Conservation (phyloP, 2,113 vertebrate species). For the Nasalis larvatus region DNA sequence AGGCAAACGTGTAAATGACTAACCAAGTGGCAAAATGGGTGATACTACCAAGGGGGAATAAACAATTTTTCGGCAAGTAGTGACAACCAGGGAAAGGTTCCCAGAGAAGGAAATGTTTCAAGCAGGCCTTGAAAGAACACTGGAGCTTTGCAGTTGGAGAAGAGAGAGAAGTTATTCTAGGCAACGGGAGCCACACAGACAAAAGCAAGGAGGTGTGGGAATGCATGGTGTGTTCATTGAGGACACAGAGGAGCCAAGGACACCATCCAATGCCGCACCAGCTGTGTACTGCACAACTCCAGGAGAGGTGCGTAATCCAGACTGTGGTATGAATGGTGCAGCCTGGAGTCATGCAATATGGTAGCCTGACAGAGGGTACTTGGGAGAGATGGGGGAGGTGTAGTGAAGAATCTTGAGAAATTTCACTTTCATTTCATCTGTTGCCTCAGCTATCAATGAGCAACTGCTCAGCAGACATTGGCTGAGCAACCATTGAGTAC, state of each 20-base stretch:
- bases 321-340: background rate
- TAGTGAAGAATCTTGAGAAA: background rate
- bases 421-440: background rate
- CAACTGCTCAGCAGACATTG: background rate
- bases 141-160: background rate
- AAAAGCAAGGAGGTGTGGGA: background rate
- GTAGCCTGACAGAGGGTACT: accelerated
- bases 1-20: background rate
- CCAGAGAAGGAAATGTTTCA: background rate
- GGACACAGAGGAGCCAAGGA: background rate
- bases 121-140: background rate
- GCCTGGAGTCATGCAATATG: background rate
- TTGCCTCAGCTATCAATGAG: background rate
- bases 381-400: background rate
- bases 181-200: background rate
- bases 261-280: background rate
- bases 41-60: background rate
- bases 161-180: background rate
- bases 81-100: background rate
- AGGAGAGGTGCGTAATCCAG: background rate
- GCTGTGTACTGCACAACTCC: background rate
- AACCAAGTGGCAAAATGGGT: background rate
- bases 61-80: background rate
- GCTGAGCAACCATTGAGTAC: background rate
- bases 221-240: background rate